Percentiles rank a stretch among this genome's conserved stretches.
Conservation (phyloP, 2,113 vertebrate species). For the Hystrix cristata region DNA sequence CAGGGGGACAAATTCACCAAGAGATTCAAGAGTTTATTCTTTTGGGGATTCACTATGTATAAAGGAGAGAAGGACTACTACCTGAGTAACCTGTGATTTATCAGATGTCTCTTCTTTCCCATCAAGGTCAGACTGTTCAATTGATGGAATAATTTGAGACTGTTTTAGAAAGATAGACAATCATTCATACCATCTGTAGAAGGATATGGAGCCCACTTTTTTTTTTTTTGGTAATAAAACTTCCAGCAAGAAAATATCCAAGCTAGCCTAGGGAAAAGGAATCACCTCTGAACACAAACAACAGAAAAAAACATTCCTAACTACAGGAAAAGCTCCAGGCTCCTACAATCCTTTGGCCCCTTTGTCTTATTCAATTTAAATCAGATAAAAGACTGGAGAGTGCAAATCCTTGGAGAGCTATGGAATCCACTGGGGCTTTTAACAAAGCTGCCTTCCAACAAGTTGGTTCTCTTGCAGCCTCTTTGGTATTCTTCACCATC, state of each 20-base stretch:
- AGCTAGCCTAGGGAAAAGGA: background rate
- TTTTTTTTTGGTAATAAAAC: constrained; percentile 32
- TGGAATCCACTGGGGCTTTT: constrained; percentile 40
- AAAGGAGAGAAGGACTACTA: background rate
- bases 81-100: background rate
- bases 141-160: background rate
- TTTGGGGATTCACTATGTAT: background rate
- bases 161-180: background rate
- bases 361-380: constrained; percentile 56
- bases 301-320: constrained; percentile 4
- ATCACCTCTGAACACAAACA: constrained; percentile 29
- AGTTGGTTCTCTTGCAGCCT: background rate
- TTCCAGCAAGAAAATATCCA: constrained; percentile 52
- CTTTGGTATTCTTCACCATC: constrained; percentile 43
- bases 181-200: background rate
- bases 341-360: background rate
- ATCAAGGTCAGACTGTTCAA: background rate
- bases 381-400: constrained; percentile 5
- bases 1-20: background rate
- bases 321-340: background rate
- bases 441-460: constrained; percentile 14
- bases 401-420: background rate
- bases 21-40: background rate
- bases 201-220: background rate
- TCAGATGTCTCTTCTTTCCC: background rate